phyloP scores from a whole-genome alignment of 2,113 vertebrate genomes.

The Muntiacus reevesi region DNA sequence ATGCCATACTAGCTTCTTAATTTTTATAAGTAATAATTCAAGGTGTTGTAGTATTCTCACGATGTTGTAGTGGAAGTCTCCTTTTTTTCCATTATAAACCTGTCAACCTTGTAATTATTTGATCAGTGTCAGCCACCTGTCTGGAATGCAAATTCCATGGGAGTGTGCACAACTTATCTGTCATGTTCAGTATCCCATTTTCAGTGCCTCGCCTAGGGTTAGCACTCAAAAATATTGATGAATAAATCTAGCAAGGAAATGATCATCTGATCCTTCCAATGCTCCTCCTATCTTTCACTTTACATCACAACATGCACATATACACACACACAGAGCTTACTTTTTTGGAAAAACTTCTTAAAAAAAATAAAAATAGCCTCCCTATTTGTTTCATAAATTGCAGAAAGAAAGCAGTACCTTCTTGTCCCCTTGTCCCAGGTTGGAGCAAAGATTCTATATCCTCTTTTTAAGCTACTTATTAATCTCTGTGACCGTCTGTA shows the following conservation, averaged over 20 bases:
- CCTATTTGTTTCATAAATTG: neutral
- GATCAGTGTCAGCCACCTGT: neutral
- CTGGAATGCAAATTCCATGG: neutral
- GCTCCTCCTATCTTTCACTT: neutral
- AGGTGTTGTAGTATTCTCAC: neutral
- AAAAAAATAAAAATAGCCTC: neutral
- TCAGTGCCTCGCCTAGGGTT: neutral
- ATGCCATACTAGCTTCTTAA: neutral
- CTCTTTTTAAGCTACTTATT: neutral
- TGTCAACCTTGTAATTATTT: neutral
- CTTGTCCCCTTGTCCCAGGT: neutral
- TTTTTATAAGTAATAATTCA: neutral
- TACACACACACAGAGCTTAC: neutral
- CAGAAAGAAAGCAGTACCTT: neutral
- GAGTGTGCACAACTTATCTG: neutral
- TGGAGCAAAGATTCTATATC: neutral
- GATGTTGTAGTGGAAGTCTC: neutral
- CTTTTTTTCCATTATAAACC: neutral
- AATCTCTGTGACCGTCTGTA: neutral
- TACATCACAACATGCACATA: neutral
- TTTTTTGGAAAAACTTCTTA: neutral
- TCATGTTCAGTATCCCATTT: neutral
- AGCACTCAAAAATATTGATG: neutral
- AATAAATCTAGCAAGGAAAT: neutral
- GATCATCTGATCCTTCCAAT: neutral